Conservation (phyloP, 2,888 invertebrate genomes). For the Agrotis exclamationis region DNA sequence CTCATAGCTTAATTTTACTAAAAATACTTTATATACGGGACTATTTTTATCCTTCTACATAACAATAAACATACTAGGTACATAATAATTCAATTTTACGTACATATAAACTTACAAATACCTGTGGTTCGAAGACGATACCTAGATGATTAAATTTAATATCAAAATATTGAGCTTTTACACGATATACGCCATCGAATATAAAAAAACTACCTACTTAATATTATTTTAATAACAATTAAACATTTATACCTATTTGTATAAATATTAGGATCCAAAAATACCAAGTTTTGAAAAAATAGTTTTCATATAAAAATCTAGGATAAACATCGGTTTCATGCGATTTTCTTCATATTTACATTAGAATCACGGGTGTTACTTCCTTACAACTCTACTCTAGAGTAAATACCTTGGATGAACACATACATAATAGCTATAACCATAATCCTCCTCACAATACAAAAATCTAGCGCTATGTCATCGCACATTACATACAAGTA, state of each 20-base stretch:
- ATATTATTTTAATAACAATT: conserved; percentile 54
- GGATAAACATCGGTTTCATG: conserved; percentile 62
- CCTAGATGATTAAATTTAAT: conserved; percentile 59
- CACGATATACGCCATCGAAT: conserved; percentile 42
- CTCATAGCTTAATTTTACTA: conserved; percentile 28
- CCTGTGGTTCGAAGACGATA: conserved; percentile 50
- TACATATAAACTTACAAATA: conserved; percentile 59
- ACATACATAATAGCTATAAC: conserved; percentile 47
- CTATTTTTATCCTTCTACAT: conserved; percentile 49
- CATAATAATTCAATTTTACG: conserved; percentile 42
- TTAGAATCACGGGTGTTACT: conserved; percentile 25
- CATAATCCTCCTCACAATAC: conserved; percentile 38
- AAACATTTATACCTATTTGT: conserved; percentile 60
- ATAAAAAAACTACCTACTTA: conserved; percentile 60
- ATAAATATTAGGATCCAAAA: conserved; percentile 46
- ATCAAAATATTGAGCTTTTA: conserved; percentile 24
- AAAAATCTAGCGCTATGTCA: conserved; percentile 64
- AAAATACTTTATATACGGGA: conserved; percentile 29
- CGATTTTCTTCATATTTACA: conserved; percentile 61
- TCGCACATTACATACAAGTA: conserved; percentile 61
- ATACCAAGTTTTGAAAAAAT: conserved; percentile 47
- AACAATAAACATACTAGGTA: conserved; percentile 48
- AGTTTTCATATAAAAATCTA: conserved; percentile 48
- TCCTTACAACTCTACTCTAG: conserved; percentile 55
- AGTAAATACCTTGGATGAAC: conserved; percentile 40